phyloP scores from a whole-genome alignment of 2,888 invertebrate species.

The Hypercompe scribonia region DNA sequence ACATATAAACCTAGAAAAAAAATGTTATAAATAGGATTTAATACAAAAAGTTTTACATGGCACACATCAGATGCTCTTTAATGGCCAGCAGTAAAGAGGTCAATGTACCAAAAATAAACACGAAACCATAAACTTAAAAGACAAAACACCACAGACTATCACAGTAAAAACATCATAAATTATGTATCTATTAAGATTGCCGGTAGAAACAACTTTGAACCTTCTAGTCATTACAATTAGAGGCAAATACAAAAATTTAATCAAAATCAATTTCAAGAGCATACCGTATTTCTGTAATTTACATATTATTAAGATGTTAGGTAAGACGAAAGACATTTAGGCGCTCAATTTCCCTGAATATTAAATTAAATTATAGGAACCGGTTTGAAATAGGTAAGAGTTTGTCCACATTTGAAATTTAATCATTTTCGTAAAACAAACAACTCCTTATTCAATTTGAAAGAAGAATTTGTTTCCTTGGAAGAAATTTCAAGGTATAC shows the following conservation, averaged over 20 bases:
- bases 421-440: neutral
- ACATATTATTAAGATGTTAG: conserved; percentile 27
- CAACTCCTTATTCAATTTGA: neutral
- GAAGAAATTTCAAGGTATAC: neutral
- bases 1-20: neutral
- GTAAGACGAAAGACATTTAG: conserved; percentile 19
- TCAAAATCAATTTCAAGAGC: conserved; percentile 28
- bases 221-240: conserved; percentile 27
- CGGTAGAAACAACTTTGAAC: conserved; percentile 19
- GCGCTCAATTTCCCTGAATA: neutral
- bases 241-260: conserved; percentile 15
- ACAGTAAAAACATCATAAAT: conserved; percentile 36
- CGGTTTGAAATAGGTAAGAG: neutral
- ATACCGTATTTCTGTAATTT: conserved; percentile 24
- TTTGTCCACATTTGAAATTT: neutral
- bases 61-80: neutral
- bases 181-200: conserved; percentile 16
- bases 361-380: conserved; percentile 11
- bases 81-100: conserved; percentile 33
- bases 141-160: conserved; percentile 42
- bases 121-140: conserved; percentile 28
- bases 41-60: neutral
- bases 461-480: neutral
- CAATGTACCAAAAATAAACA: conserved; percentile 44
- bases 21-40: neutral